Evolutionary conservation across 2,888 invertebrate species (phyloP), one percentile per base, ranked within the genome.

Genomic region (Peribatodes rhomboidaria): DNA sequence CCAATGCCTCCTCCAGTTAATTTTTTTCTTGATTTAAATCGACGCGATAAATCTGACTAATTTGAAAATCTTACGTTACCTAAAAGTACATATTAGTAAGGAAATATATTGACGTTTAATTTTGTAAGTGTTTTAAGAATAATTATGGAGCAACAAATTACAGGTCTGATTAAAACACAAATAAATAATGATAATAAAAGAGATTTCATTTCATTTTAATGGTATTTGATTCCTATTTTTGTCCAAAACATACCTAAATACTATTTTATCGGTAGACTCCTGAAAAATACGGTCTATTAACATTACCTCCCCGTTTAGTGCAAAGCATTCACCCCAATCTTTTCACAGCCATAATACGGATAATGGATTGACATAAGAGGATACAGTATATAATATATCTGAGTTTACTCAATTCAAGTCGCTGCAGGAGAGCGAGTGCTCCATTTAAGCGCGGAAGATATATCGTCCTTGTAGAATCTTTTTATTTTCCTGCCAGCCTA

Each of bases 381-480:
- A 54, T 55, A 47, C 67, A 61, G 67, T 70, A 73, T n/a, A 27
- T 27, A 27, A 27, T 44, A 41, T 72, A 72, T 69, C 55, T 69
- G 67, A 67, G 65, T 67, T 72, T 72, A 65, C 64, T 65, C 71
- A 67, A 68, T 67, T 64, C 64, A 58, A 62, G 58, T 62, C 52
- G 58, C 67, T 70, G 63, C 68, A 56, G 37, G 59, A 61, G 69
- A 61, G 69, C 67, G 60, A 68, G 68, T 49, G 39, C 58, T 49
- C 75, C 78, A 77, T 77, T 79, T 72, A 70, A 77, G 76, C 69
- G 55, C 76, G 73, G 71, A 80, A 84, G 82, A 85, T 85, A 85
- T 82, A 87, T 85, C 74, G 83, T 77, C 74, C 73, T 71, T 64
- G 82, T 83, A 80, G 78, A 81, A 83, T 79, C 74, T 85, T 86